Evolutionary conservation across 2,888 invertebrate species (phyloP).

Genomic region (Troilus luridus): DNA sequence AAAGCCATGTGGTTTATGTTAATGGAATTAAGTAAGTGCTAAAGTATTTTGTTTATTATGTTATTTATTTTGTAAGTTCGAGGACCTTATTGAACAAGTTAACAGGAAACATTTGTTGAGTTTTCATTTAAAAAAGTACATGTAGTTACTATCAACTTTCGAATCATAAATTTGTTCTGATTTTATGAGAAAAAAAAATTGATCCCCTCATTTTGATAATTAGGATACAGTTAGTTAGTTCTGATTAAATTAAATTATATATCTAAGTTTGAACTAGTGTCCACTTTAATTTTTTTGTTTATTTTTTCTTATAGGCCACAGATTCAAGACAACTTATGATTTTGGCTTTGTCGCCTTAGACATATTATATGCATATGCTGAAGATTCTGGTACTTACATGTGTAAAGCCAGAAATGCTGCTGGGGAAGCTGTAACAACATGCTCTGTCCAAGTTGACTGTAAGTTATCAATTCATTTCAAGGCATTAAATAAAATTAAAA

Average conservation of each 20-base stretch:
- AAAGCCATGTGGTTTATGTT: too few species aligned
- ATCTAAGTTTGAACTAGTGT: neutral
- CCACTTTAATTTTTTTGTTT: neutral
- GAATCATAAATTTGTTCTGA: neutral
- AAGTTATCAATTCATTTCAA: conserved; percentile 68
- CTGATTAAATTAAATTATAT: neutral
- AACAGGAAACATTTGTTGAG: neutral
- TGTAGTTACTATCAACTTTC: neutral
- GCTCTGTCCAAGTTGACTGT: conserved; percentile 90
- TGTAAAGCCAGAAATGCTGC: conserved; percentile 95
- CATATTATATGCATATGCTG: conserved; percentile 95
- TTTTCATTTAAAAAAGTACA: neutral
- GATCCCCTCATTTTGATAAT: neutral
- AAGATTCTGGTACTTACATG: conserved; percentile 97
- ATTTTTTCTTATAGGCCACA: conserved; percentile 75
- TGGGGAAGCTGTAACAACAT: conserved; percentile 95
- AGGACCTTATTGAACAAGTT: too few species aligned
- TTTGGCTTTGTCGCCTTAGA: conserved; percentile 98
- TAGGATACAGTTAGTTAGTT: neutral
- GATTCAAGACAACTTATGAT: conserved; percentile 96
- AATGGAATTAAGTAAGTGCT: too few species aligned
- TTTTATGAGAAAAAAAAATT: neutral
- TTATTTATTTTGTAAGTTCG: too few species aligned
- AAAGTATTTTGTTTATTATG: too few species aligned
- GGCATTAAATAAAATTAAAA: neutral